These are phyloP conservation scores for Agapornis roseicollis DNA, from an alignment of 2,113 vertebrate species.

Conservation along the genomic window DNA sequence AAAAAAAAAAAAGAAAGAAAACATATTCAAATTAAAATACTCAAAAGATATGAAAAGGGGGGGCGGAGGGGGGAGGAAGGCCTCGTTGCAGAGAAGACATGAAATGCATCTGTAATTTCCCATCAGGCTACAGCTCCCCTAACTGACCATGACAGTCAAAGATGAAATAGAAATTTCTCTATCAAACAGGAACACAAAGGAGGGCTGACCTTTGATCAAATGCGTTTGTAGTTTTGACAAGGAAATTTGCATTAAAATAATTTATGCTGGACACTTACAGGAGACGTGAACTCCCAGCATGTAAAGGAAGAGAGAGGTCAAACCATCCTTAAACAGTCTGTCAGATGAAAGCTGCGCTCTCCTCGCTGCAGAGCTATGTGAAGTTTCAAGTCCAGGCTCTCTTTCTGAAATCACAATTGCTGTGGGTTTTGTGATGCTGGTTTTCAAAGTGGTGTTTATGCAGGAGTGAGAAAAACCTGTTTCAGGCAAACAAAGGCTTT, in stretches of 20 bases:
- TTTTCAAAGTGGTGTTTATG: constrained; percentile 25
- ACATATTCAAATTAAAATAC: constrained; percentile 71
- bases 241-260: constrained; percentile 88
- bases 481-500: constrained; percentile 31
- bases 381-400: constrained; percentile 7
- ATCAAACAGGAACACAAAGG: constrained; percentile 89
- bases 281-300: constrained; percentile 78
- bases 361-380: not conserved
- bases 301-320: constrained; percentile 85
- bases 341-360: constrained; percentile 68
- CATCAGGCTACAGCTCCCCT: constrained; percentile 68
- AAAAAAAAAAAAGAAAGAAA: constrained; percentile 74
- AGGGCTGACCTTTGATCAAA: constrained; percentile 93
- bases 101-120: constrained; percentile 70
- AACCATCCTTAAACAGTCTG: constrained; percentile 74
- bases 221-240: constrained; percentile 89
- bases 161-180: constrained; percentile 92
- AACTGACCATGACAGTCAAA: constrained; percentile 81
- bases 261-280: constrained; percentile 70
- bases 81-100: not conserved
- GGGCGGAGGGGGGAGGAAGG: not conserved
- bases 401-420: not conserved
- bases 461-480: not conserved
- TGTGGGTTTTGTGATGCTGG: not conserved
- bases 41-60: constrained; percentile 67